Percentiles rank a stretch among this genome's conserved stretches.
Conservation (phyloP, 1,140 invertebrate genomes). For the Alviniconcha marisindica region DNA sequence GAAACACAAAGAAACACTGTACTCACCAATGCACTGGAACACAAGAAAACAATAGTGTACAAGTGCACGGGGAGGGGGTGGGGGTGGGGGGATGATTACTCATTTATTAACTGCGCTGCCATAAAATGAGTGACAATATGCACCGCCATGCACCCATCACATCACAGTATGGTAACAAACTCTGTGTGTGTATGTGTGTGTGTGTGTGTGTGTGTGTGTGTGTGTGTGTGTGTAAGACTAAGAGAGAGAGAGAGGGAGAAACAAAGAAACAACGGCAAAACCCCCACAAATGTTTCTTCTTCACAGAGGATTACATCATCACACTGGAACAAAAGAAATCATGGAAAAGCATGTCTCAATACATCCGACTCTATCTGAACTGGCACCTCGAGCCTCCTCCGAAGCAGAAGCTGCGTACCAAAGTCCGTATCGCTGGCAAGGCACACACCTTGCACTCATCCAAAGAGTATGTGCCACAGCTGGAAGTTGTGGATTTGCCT, state of each 20-base stretch:
- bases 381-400: conserved; percentile 37
- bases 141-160: too few species aligned
- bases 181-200: not conserved
- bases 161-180: too few species aligned
- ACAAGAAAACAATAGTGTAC: too few species aligned
- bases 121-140: too few species aligned
- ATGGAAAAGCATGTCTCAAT: conserved; percentile 47
- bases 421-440: conserved; percentile 50
- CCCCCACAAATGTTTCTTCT: not conserved
- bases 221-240: too few species aligned
- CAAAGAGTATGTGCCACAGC: not conserved
- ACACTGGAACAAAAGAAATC: conserved; percentile 49
- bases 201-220: not conserved
- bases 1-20: too few species aligned
- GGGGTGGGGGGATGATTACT: too few species aligned
- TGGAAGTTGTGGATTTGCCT: conserved; percentile 50
- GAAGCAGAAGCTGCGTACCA: conserved; percentile 40
- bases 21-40: too few species aligned
- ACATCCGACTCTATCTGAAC: conserved; percentile 50
- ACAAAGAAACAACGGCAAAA: too few species aligned
- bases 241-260: too few species aligned
- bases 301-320: conserved; percentile 47
- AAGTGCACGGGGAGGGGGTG: too few species aligned
- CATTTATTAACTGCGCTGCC: too few species aligned
- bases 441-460: conserved; percentile 42